phyloP scores from a whole-genome alignment of 1,140 invertebrate species.

The Polypedilum pembai region DNA sequence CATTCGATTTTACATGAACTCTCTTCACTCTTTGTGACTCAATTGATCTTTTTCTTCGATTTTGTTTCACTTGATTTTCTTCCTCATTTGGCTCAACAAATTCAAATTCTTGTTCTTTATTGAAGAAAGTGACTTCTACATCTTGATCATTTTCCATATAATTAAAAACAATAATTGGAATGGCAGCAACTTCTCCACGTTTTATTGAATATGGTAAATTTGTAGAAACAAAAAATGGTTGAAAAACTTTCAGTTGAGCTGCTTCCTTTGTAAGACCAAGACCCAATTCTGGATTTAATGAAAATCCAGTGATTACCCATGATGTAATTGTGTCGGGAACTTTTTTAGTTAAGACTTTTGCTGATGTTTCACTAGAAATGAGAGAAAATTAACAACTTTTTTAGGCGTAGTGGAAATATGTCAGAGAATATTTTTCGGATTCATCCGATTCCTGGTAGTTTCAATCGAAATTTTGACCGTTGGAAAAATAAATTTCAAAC shows the following conservation, averaged over 20 bases:
- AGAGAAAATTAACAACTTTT: too few species aligned
- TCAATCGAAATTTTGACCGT: too few species aligned
- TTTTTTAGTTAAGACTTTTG: constrained; percentile 35
- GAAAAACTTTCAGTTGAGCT: constrained; percentile 73
- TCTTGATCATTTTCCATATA: constrained; percentile 71
- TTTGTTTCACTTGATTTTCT: constrained; percentile 51
- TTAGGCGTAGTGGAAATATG: too few species aligned
- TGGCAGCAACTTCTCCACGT: constrained; percentile 79
- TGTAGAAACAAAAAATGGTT: constrained; percentile 78
- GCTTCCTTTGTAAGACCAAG: constrained; percentile 68
- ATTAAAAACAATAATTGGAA: constrained; percentile 89
- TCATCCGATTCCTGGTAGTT: too few species aligned
- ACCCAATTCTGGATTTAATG: constrained; percentile 75
- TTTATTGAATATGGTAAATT: constrained; percentile 82
- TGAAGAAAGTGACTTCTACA: constrained; percentile 78
- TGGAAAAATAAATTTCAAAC: too few species aligned
- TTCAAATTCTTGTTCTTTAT: constrained; percentile 70
- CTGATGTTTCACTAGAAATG: too few species aligned
- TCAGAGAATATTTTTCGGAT: too few species aligned
- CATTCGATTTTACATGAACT: constrained; percentile 57
- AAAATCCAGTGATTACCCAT: constrained; percentile 89
- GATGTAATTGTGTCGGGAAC: constrained; percentile 87
- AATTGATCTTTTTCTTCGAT: constrained; percentile 53
- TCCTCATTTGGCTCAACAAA: constrained; percentile 69
- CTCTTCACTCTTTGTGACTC: constrained; percentile 59